Percentiles rank a stretch among this genome's conserved stretches.
Evolutionary conservation across 2,113 vertebrate species (phyloP).

Genomic region (Leptobrachium ailaonicum): DNA sequence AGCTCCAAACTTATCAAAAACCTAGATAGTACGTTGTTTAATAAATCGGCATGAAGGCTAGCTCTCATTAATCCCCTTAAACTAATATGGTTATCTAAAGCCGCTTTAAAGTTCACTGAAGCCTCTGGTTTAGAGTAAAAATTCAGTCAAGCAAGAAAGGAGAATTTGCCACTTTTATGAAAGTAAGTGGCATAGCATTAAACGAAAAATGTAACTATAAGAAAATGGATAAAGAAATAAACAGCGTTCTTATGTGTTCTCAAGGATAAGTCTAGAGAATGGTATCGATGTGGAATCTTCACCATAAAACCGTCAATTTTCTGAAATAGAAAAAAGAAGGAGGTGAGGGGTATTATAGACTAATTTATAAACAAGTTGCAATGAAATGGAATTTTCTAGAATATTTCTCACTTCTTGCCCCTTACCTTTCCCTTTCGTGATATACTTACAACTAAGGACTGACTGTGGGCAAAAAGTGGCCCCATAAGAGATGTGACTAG

Average conservation of each 20-base stretch:
- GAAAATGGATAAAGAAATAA: background rate
- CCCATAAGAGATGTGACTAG: no score
- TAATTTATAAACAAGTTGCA: no score
- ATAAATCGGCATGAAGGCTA: constrained; percentile 14
- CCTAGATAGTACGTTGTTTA: background rate
- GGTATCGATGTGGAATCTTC: no score
- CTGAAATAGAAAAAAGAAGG: no score
- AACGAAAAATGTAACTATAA: background rate
- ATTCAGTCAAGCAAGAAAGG: constrained; percentile 4
- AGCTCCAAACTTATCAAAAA: background rate
- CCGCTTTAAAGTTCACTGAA: background rate
- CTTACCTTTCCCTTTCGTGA: no score
- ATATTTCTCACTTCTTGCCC: no score
- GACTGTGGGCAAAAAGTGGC: no score
- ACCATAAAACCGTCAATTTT: no score
- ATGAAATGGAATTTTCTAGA: no score
- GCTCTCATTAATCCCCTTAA: constrained; percentile 3
- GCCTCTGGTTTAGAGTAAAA: background rate
- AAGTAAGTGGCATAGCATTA: background rate
- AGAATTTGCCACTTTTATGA: background rate
- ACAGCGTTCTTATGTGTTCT: background rate
- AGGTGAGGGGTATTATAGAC: no score
- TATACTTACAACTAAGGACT: no score
- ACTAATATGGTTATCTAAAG: constrained; percentile 8
- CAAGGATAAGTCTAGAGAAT: background rate